Evolutionary conservation across 1,140 invertebrate genomes (phyloP).

Genomic region (Aethina tumida): DNA sequence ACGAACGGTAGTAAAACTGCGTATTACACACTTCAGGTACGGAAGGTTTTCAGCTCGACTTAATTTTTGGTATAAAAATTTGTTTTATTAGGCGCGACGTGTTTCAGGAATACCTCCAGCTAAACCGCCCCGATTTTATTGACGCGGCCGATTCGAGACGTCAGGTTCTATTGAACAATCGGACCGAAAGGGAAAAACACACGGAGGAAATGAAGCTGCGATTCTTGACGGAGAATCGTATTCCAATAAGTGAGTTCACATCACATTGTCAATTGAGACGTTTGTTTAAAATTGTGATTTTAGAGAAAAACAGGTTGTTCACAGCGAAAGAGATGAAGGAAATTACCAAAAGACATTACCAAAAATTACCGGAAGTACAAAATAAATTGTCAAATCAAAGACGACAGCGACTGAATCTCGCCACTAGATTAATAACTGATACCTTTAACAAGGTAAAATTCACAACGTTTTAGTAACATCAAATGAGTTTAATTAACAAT

Average conservation of each 20-base stretch:
- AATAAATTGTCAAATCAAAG: conserved; percentile 19
- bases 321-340: conserved; percentile 30
- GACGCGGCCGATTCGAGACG: conserved; percentile 28
- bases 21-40: too few relatives aligned
- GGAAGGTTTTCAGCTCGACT: too few relatives aligned
- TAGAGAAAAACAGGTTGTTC: conserved; percentile 24
- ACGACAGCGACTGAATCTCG: conserved; percentile 22
- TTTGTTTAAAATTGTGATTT: conserved; percentile 4
- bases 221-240: conserved; percentile 20
- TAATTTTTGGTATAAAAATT: too few relatives aligned
- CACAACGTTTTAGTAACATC: too few relatives aligned
- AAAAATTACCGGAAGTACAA: conserved; percentile 31
- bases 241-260: too few relatives aligned
- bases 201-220: conserved; percentile 25
- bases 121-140: conserved; percentile 30
- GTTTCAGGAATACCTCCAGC: conserved; percentile 29
- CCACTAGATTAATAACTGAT: conserved; percentile 27
- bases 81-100: not conserved
- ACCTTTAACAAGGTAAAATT: conserved; percentile 33
- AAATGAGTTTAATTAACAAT: not conserved
- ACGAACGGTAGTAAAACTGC: not conserved
- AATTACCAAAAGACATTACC: conserved; percentile 29
- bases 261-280: too few relatives aligned
- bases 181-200: conserved; percentile 23
- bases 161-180: conserved; percentile 22